A percentile compares a stretch with the other conserved stretches of the same genome.
phyloP scores from a whole-genome alignment of 2,113 vertebrate genomes.

The Marmota flaviventris region DNA sequence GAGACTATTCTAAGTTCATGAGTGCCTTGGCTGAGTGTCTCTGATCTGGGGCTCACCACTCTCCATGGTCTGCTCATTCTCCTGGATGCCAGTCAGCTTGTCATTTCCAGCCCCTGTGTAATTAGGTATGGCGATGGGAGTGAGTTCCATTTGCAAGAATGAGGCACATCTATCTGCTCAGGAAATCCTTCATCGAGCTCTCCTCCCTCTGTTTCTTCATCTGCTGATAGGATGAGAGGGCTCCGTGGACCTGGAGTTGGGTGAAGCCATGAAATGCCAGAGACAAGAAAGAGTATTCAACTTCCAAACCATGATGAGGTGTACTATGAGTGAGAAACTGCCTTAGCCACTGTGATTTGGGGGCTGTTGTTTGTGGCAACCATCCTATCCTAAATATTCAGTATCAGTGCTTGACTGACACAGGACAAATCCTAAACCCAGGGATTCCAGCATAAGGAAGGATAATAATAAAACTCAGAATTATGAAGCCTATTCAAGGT shows the following conservation, averaged over 20 bases:
- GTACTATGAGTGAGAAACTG: neutral
- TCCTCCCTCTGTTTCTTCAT: neutral
- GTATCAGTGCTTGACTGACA: neutral
- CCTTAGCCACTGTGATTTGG: neutral
- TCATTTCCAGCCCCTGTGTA: neutral
- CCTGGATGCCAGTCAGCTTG: neutral
- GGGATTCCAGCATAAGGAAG: neutral
- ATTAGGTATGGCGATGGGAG: neutral
- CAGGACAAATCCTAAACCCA: neutral
- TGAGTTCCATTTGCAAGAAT: neutral
- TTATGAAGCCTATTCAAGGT: neutral
- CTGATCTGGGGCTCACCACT: neutral
- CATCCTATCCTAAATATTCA: neutral
- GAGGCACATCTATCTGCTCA: neutral
- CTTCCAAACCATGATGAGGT: neutral
- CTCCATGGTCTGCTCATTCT: neutral
- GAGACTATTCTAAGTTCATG: neutral
- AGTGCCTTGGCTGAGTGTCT: neutral
- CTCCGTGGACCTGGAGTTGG: neutral
- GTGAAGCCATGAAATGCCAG: neutral
- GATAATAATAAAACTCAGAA: slow-evolving; percentile 5
- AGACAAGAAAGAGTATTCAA: neutral
- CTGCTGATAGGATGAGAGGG: neutral
- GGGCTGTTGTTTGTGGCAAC: neutral
- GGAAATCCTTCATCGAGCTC: neutral